These are phyloP conservation scores for Proteles cristata DNA, from an alignment of 2,113 vertebrate species.

Conservation along the genomic window DNA sequence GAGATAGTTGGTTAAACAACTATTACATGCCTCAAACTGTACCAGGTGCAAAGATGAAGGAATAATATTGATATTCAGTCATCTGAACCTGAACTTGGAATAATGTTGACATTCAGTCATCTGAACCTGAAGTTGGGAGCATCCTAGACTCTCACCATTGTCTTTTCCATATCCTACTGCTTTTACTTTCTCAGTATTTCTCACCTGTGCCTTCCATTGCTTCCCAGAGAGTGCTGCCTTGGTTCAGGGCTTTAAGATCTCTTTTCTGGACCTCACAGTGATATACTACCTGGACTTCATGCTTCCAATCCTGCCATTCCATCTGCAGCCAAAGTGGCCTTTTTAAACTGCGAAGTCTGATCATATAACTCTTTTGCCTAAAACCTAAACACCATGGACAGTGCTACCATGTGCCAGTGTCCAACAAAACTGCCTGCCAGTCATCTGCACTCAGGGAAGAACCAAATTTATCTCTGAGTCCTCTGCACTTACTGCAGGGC, in stretches of 20 bases:
- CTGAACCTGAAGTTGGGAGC: background rate
- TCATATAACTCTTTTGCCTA: background rate
- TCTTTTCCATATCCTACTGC: background rate
- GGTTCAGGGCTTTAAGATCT: background rate
- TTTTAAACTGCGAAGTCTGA: background rate
- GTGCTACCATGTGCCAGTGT: accelerated
- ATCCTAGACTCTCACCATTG: background rate
- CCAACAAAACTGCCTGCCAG: background rate
- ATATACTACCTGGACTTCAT: background rate
- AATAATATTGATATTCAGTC: background rate
- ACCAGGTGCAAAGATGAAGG: background rate
- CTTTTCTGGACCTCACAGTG: background rate
- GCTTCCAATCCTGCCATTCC: background rate
- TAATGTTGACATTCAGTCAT: background rate
- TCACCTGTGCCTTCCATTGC: background rate
- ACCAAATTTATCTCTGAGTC: background rate
- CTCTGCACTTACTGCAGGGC: background rate
- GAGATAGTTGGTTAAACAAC: background rate
- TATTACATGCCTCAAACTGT: background rate
- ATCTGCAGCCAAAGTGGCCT: background rate
- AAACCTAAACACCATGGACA: background rate
- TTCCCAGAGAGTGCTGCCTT: background rate
- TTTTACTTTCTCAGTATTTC: background rate
- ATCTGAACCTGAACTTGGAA: background rate
- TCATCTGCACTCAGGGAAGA: background rate